Percentiles rank a stretch among this genome's conserved stretches.
phyloP scores from a whole-genome alignment of 2,797 vertebrate genomes.

The Coilia nasus region DNA sequence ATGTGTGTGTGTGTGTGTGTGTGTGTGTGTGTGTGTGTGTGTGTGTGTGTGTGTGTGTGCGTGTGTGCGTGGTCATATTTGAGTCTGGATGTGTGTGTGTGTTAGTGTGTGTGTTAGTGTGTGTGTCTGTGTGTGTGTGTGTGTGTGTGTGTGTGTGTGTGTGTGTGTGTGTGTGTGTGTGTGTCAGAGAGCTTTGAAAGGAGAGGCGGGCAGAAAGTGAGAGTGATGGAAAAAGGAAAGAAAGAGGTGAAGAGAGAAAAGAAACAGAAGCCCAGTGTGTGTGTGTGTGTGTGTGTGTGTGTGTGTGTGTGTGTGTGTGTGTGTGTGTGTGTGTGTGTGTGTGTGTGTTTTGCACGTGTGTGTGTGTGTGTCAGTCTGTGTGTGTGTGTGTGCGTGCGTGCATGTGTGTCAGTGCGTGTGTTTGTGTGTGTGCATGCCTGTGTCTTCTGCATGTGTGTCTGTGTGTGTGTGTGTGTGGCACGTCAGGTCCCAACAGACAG shows the following conservation, averaged over 20 bases:
- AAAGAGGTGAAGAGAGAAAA: constrained; percentile 9
- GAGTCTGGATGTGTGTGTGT: too few species aligned
- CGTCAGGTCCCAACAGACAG: constrained; percentile 59
- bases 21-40: too few species aligned
- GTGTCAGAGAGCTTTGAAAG: background rate
- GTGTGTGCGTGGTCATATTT: too few species aligned
- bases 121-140: too few species aligned
- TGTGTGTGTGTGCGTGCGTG: constrained; percentile 59
- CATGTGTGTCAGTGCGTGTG: background rate
- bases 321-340: background rate
- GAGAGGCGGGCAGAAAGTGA: constrained; percentile 7
- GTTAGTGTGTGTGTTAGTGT: too few species aligned
- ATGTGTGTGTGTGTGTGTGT: too few species aligned
- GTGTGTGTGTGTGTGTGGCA: constrained; percentile 66
- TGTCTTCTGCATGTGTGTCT: constrained; percentile 1
- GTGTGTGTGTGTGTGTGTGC: too few species aligned
- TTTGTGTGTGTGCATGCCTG: background rate
- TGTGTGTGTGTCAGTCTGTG: constrained; percentile 68
- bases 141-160: too few species aligned
- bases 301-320: background rate
- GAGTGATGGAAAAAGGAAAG: constrained; percentile 42
- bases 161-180: too few species aligned
- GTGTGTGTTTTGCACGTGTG: constrained; percentile 65
- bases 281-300: constrained; percentile 44
- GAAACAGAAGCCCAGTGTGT: constrained; percentile 63